Percentiles rank a stretch among this genome's conserved stretches.
Conservation (phyloP, 2,797 vertebrate species). For the Halcyon badia region DNA sequence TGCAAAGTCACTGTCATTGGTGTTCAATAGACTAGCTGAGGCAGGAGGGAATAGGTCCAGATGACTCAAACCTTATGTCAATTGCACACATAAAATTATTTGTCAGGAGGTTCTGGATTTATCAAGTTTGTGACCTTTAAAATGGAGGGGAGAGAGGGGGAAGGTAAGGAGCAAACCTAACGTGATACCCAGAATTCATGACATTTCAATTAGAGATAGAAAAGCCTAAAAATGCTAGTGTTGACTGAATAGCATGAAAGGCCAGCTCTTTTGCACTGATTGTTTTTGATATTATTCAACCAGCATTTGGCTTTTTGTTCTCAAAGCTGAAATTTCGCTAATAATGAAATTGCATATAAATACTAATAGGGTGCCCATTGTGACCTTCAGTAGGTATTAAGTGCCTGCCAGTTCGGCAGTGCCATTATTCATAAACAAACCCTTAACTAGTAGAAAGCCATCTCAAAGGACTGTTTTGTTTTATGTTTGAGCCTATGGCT, state of each 20-base stretch:
- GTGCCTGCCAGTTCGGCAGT: not conserved
- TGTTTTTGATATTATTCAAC: not conserved
- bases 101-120: constrained; percentile 76
- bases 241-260: not conserved
- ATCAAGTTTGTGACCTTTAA: constrained; percentile 45
- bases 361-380: not conserved
- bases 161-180: constrained; percentile 9
- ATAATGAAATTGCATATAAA: not conserved
- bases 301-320: not conserved
- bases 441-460: not conserved
- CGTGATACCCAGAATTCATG: not conserved
- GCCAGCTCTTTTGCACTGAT: not conserved
- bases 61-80: constrained; percentile 72
- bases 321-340: not conserved
- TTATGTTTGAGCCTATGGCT: not conserved
- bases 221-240: not conserved
- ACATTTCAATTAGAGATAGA: not conserved
- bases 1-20: constrained; percentile 85
- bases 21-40: constrained; percentile 90
- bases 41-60: constrained; percentile 82
- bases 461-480: not conserved
- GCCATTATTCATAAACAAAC: not conserved
- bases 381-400: not conserved
- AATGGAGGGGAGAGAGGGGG: not conserved
- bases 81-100: constrained; percentile 57